phyloP scores from a whole-genome alignment of 2,888 invertebrate species.

The Rhingia campestris region DNA sequence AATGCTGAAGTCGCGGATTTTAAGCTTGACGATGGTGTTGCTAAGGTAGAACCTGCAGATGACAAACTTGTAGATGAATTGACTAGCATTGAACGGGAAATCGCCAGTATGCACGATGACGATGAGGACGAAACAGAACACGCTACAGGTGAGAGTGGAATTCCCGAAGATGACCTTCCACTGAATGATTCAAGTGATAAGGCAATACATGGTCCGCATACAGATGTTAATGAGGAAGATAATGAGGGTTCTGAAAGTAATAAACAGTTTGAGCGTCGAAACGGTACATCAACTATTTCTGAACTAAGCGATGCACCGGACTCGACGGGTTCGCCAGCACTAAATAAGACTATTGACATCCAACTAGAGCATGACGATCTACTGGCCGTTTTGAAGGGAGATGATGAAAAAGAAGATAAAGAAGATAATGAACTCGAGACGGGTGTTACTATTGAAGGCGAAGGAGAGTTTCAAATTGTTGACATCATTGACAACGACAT shows the following conservation, averaged over 20 bases:
- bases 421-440: conserved; percentile 80
- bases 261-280: conserved; percentile 32
- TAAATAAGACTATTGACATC: conserved; percentile 15
- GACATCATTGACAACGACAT: conserved; percentile 79
- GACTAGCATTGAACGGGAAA: conserved; percentile 80
- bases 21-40: neutral
- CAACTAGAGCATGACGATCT: conserved; percentile 80
- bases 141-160: conserved; percentile 23
- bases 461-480: conserved; percentile 81
- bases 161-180: conserved; percentile 15
- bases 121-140: conserved; percentile 51
- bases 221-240: neutral
- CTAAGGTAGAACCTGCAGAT: neutral
- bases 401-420: conserved; percentile 84
- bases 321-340: conserved; percentile 24
- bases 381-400: conserved; percentile 84
- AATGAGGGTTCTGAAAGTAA: neutral
- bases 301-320: conserved; percentile 39
- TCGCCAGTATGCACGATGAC: conserved; percentile 80
- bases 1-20: conserved; percentile 8
- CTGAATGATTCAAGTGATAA: conserved; percentile 21
- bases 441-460: conserved; percentile 81
- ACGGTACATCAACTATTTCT: conserved; percentile 39
- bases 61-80: conserved; percentile 77
- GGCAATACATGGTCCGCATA: conserved; percentile 1